Base-by-base conservation (phyloP, 2,797 vertebrate genomes). In the Spizella passerina region DNA sequence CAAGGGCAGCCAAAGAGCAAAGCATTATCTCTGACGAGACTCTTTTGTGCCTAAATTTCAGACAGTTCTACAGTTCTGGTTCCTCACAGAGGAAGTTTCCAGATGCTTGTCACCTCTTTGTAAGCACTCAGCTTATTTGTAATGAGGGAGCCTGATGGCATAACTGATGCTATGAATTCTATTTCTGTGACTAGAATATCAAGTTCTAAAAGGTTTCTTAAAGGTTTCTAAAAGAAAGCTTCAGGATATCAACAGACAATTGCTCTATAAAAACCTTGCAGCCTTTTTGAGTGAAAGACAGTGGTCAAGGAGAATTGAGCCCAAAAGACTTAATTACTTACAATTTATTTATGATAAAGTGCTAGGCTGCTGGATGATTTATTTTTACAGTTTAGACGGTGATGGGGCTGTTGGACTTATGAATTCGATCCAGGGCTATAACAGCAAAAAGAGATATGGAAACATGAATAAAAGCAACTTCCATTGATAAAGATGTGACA, bases 381-480 rank as follows among this genome's bases (percentile, higher is more conserved):
- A 57, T 65, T 68, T 72, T 70, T 34, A 71, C 50, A 57, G 26
- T 7, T 52, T 44, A 57, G 34, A 57, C 12, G 38, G 47, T 50
- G n/a, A 59, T 0, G 4, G 30, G 27, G 36, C 18, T 53, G 39
- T 17, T 49, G 29, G 60, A 57, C 7, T 69, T 83, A 29, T 0
- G 3, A 77, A 49, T 81, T 63, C 52, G 55, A 53, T 17, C 30
- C 27, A 84, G 44, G 43, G 24, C 52, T 91, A 14, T 36, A 78
- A 77, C 2, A 86, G 52, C 52, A 89, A 77, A 77, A 88, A 50
- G 23, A 70, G 18, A 73, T 30, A 39, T 8, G 57, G 44, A 56
- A 87, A 90, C 27, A 44, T 11, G 41, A 93, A 71, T 60, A 87
- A 66, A 78, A 66, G 12, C 24, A 75, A 59, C 27, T 66, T 57